Conservation (phyloP, 1,140 invertebrate genomes). For the Eciton burchellii region DNA sequence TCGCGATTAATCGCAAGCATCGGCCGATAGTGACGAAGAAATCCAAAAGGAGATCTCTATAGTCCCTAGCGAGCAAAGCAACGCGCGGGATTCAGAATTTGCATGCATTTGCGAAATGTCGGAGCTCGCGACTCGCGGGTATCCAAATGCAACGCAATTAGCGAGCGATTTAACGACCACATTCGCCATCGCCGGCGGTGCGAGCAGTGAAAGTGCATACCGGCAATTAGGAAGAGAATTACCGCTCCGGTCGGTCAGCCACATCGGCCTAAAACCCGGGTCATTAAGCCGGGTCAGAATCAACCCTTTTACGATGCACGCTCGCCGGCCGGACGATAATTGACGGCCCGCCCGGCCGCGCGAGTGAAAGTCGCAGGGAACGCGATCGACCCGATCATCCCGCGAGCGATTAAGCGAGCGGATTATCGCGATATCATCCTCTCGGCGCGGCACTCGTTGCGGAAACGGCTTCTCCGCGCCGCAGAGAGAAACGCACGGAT, state of each 20-base stretch:
- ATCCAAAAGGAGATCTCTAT: too few relatives aligned
- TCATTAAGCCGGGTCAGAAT: constrained; percentile 9
- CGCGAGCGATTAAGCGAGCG: too few relatives aligned
- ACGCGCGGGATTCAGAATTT: too few relatives aligned
- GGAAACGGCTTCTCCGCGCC: constrained; percentile 19
- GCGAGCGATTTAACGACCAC: background rate
- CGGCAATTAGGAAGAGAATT: constrained; percentile 29
- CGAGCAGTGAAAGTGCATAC: constrained; percentile 20
- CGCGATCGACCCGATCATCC: constrained; percentile 24
- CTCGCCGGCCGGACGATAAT: background rate
- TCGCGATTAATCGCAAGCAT: too few relatives aligned
- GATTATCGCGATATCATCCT: background rate
- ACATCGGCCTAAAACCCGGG: constrained; percentile 9
- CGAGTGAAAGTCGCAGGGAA: constrained; percentile 10
- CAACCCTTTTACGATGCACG: background rate
- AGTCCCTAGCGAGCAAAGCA: too few relatives aligned
- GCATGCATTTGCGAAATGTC: background rate
- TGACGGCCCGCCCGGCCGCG: background rate
- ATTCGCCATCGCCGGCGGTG: background rate
- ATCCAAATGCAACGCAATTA: background rate
- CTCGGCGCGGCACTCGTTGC: background rate
- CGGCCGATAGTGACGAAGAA: too few relatives aligned
- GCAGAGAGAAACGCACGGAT: constrained; percentile 65
- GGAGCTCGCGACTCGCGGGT: background rate
- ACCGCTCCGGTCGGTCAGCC: constrained; percentile 10